Evolutionary conservation across 2,797 vertebrate genomes (phyloP), one percentile per base, ranked within the genome.

Genomic region (Gallirallus australis): DNA sequence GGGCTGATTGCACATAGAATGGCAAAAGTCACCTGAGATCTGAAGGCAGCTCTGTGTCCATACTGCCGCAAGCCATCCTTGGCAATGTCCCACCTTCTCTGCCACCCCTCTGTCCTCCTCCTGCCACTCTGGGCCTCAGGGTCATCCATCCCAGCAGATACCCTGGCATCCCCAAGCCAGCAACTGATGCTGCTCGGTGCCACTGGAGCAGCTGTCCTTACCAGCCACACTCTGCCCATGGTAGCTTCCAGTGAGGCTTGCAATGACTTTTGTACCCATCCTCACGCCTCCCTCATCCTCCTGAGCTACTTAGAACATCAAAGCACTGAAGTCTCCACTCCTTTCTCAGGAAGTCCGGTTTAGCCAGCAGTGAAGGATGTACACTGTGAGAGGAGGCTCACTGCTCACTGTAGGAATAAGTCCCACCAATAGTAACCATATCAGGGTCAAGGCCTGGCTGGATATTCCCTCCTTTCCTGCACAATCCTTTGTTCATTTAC

Each of bases 401-500:
- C 33, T 47, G 52, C 23, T 82, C 52, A 60, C 50, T 48, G 23
- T 7, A 68, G 45, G 50, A 53, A 3, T 56, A 50, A 61, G 35
- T 56, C 65, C 54, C 70, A 54, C 0, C 0, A 61, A 56, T 80
- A 91, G 70, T 60, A 70, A 64, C 35, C 21, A 14, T 40, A 24
- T 24, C 2, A 1, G 45, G 57, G 82, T 65, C 47, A 47, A 82
- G 83, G 24, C 40, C 64, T 11, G 12, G 54, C 54, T 89, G 80
- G 61, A n/a, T 80, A 59, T 77, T 69, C 71, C n/a, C 65, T 84
- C 70, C 82, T 65, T 91, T 84, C 59, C 76, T 73, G 64, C 83
- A 68, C 0, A 0, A 24, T 78, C 52, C 70, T 89, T 90, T 86
- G 66, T 40, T 82, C n/a, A 76, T 94, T 93, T 82, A 63, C 59